Evolutionary conservation across 2,888 invertebrate species (phyloP).

Genomic region (Allygus modestus): DNA sequence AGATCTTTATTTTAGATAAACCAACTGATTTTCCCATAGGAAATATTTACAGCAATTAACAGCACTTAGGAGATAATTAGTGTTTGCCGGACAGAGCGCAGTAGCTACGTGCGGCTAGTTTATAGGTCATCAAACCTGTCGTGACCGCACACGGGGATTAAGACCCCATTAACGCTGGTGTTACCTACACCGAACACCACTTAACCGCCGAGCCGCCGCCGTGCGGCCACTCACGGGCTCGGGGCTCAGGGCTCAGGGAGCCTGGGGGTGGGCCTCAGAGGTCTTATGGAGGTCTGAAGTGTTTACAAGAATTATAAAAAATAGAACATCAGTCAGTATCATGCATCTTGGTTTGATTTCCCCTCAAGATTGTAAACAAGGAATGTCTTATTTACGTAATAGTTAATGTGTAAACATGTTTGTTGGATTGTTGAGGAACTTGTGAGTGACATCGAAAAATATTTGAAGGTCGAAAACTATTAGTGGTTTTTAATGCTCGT

Average conservation of each 20-base stretch:
- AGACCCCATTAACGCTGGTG: neutral
- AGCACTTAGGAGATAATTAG: slow-evolving; percentile 11
- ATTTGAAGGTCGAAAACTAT: no score
- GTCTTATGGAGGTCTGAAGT: no score
- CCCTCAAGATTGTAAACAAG: no score
- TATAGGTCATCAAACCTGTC: slow-evolving; percentile 39
- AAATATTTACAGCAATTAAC: slow-evolving; percentile 30
- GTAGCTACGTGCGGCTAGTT: slow-evolving; percentile 18
- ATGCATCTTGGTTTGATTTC: no score
- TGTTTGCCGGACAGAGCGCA: slow-evolving; percentile 3
- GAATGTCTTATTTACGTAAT: no score
- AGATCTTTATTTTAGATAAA: neutral
- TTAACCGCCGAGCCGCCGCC: neutral
- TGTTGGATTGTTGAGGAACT: no score
- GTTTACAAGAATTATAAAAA: no score
- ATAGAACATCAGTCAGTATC: no score
- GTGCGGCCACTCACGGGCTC: neutral
- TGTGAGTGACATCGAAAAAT: no score
- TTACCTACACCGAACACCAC: slow-evolving; percentile 30
- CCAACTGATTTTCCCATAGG: slow-evolving; percentile 32
- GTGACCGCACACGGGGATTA: neutral
- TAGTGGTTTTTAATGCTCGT: no score
- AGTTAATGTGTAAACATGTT: no score
- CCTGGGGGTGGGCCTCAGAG: no score
- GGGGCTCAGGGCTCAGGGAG: neutral